Evolutionary conservation across 1,140 invertebrate genomes (phyloP).

Genomic region (Papilio glaucus): DNA sequence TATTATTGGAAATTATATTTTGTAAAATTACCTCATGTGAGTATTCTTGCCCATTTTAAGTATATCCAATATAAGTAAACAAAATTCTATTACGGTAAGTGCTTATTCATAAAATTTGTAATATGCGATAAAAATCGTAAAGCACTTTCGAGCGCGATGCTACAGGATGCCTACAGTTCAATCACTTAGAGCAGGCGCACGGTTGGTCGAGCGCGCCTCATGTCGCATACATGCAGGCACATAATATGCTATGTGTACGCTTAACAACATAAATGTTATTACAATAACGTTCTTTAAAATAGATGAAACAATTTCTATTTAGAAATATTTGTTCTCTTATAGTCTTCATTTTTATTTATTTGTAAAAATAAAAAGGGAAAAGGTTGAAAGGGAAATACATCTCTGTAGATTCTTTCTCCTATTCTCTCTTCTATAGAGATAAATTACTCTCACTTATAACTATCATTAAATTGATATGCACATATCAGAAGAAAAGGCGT

Average conservation of each 20-base stretch:
- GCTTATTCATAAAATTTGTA: slow-evolving; percentile 16
- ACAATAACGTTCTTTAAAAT: slow-evolving; percentile 34
- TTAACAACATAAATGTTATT: slow-evolving; percentile 25
- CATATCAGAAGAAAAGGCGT: no score
- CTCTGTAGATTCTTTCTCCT: no score
- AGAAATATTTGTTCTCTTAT: not conserved
- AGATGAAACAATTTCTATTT: not conserved
- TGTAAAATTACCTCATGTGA: not conserved
- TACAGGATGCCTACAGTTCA: slow-evolving; percentile 57
- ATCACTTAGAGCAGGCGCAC: slow-evolving; percentile 54
- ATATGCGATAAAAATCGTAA: not conserved
- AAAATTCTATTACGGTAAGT: slow-evolving; percentile 16
- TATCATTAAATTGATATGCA: no score
- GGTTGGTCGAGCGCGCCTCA: slow-evolving; percentile 44
- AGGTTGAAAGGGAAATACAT: no score
- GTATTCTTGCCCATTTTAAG: not conserved
- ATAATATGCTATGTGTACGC: slow-evolving; percentile 7
- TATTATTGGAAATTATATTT: no score
- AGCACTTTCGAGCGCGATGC: slow-evolving; percentile 39
- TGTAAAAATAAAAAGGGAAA: no score
- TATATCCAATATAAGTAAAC: not conserved
- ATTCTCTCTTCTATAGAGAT: no score
- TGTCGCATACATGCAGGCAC: slow-evolving; percentile 12
- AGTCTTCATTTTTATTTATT: no score
- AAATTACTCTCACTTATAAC: no score